These are phyloP conservation scores for Parus major DNA, from an alignment of 2,113 vertebrate species.

Conservation along the genomic window DNA sequence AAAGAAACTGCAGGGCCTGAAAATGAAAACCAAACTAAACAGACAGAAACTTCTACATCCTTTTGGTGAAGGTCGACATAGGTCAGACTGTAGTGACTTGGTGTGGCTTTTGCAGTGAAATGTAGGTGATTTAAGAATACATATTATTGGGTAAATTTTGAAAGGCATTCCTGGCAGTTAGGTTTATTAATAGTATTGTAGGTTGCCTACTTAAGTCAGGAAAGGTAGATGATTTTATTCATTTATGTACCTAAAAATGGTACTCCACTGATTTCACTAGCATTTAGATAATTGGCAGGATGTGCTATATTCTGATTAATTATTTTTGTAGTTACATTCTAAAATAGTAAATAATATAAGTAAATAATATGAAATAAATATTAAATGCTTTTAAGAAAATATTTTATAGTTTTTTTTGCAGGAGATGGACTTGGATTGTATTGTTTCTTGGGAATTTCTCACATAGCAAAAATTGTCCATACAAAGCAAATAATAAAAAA, in stretches of 20 bases:
- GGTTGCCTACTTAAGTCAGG: neutral
- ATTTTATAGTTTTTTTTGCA: neutral
- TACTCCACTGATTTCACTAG: neutral
- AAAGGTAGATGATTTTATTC: neutral
- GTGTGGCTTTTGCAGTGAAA: neutral
- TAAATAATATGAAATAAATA: neutral
- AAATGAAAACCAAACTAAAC: neutral
- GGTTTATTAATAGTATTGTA: neutral
- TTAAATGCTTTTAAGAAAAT: neutral
- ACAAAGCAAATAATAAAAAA: neutral
- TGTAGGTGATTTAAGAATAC: neutral
- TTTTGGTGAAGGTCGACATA: neutral
- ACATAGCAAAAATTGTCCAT: neutral
- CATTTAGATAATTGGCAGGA: neutral
- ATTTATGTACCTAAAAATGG: neutral
- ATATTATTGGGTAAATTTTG: neutral
- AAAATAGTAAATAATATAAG: neutral
- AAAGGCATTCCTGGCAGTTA: neutral
- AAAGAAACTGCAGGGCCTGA: neutral
- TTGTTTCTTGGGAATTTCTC: neutral
- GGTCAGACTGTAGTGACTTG: neutral
- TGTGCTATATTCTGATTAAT: neutral
- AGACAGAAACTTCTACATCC: neutral
- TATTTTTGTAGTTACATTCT: neutral
- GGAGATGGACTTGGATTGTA: neutral